These are phyloP conservation scores for Spermophilus dauricus DNA, from an alignment of 2,113 vertebrate species.

Conservation along the genomic window DNA sequence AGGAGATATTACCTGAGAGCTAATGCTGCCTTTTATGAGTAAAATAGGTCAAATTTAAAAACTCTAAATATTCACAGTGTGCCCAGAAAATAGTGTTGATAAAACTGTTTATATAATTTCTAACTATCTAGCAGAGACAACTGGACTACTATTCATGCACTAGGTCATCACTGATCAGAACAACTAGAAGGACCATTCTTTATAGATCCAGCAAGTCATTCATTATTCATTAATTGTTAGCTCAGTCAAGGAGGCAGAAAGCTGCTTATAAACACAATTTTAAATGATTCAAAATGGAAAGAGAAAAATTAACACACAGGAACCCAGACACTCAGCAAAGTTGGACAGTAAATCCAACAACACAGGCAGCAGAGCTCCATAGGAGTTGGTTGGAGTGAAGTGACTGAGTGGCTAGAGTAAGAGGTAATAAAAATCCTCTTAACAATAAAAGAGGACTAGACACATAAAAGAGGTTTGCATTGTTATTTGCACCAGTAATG, in stretches of 20 bases:
- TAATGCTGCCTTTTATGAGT: not conserved
- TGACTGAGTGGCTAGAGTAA: too few species aligned
- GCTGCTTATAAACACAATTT: fast-evolving
- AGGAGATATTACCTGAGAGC: not conserved
- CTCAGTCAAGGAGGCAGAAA: not conserved
- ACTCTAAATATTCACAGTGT: not conserved
- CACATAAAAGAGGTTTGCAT: too few species aligned
- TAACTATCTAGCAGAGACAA: not conserved
- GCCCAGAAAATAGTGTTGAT: not conserved
- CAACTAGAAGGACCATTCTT: not conserved
- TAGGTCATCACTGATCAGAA: not conserved
- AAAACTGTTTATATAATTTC: not conserved
- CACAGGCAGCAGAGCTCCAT: not conserved
- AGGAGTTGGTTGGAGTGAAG: fast-evolving
- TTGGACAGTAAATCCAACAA: too few species aligned
- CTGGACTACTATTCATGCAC: fast-evolving
- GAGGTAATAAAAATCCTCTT: too few species aligned
- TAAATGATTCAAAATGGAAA: not conserved
- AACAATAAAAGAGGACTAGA: not conserved
- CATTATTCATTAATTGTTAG: too few species aligned
- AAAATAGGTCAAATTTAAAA: not conserved
- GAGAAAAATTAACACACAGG: fast-evolving
- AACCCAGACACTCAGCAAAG: too few species aligned
- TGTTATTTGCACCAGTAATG: not conserved
- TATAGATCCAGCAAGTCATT: not conserved